Base-by-base conservation (phyloP, 2,888 invertebrate species). In the Dastarcus helophoroides region DNA sequence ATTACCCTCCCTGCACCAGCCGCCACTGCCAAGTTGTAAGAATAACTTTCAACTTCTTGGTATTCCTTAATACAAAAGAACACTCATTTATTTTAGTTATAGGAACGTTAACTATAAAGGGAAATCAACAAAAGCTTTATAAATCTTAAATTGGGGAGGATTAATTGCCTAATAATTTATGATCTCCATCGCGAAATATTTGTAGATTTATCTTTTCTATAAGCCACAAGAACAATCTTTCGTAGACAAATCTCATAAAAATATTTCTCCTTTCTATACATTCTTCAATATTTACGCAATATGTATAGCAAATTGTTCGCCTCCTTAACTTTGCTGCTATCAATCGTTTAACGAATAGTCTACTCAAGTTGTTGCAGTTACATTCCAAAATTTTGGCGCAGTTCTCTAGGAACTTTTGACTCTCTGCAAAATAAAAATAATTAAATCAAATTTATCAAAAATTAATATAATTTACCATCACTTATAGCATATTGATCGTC, bases 231-330 rank as follows among this genome's bases (percentile, higher is more conserved):
- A 64, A 63, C 10, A 62, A 45, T 23, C 48, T 49, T 21, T 56
- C 52, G 36, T 63, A 64, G 21, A 63, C 42, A 16, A 56, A 54
- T 33, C 60, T 51, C 43, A 61, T 58, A 13, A 62, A 47, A 30
- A 59, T 53, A 36, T 59, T 54, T 29, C 59, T 43, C 15, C 63
- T 51, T 25, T 53, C 54, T 19, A 48, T 47, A 36, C 63, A 64
- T 23, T 57, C 58, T 19, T 55, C 57, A 3, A 43, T 34, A 15
- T 50, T 55, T 5, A 38, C 38, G 22, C 60, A 53, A 13, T 54
- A 48, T 7, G 54, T 50, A 34, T 50, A 48, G 26, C 53, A 59
- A 3, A 43, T 11, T 0, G 47, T 50, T n/a, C 47, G 42, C 12
- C 52, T 45, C 29, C 47, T 41, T 5, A 41, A 46, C 31, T 43